Conservation (phyloP, 2,797 vertebrate species). For the Parotocinclus haroldoi region DNA sequence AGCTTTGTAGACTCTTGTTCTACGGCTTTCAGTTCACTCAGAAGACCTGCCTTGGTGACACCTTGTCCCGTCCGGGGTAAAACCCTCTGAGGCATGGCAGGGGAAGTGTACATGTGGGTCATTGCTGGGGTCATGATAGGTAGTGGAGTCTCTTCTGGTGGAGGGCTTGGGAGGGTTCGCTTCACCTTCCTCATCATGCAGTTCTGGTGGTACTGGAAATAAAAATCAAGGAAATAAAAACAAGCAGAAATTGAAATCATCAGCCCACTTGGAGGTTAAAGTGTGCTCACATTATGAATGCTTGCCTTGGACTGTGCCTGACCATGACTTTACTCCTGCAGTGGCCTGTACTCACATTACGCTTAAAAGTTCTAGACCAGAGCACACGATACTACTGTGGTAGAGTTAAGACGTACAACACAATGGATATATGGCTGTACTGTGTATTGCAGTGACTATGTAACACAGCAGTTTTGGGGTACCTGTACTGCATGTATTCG, state of each 20-base stretch:
- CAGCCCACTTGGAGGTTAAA: not conserved
- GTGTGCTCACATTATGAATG: too few relatives aligned
- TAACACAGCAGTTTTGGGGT: too few relatives aligned
- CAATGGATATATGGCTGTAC: too few relatives aligned
- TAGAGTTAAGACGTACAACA: too few relatives aligned
- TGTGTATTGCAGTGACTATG: too few relatives aligned
- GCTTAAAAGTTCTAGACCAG: too few relatives aligned
- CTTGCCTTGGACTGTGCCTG: too few relatives aligned
- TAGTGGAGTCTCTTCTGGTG: constrained; percentile 89
- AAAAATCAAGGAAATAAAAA: constrained; percentile 31
- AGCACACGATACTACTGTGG: too few relatives aligned
- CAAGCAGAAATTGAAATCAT: not conserved
- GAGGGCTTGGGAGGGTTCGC: constrained; percentile 95
- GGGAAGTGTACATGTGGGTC: constrained; percentile 84
- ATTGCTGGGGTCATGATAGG: constrained; percentile 85
- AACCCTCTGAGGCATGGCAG: constrained; percentile 82
- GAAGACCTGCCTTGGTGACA: constrained; percentile 88
- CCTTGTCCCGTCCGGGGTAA: constrained; percentile 74
- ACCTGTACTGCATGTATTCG: too few relatives aligned
- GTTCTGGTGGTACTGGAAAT: constrained; percentile 86
- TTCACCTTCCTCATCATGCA: constrained; percentile 95
- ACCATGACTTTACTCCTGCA: too few relatives aligned
- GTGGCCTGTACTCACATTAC: too few relatives aligned
- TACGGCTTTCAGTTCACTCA: constrained; percentile 93
- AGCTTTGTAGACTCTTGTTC: constrained; percentile 97